phyloP scores from a whole-genome alignment of 2,797 vertebrate genomes.

The Falco novaeseelandiae region DNA sequence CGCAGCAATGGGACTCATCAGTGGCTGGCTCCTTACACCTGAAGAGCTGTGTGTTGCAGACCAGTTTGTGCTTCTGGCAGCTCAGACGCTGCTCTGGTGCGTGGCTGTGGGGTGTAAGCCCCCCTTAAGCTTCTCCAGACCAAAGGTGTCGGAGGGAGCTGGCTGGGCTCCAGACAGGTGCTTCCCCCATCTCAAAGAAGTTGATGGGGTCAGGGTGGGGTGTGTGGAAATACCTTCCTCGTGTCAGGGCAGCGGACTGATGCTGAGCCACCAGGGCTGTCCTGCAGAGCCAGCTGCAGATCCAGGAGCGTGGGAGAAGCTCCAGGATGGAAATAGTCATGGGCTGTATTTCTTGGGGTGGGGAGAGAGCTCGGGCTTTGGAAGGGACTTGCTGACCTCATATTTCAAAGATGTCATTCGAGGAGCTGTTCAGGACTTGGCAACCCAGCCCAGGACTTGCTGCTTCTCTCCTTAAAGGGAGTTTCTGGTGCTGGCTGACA shows the following conservation, averaged over 20 bases:
- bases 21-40: not conserved
- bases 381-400: not conserved
- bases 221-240: not conserved
- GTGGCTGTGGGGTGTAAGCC: not conserved
- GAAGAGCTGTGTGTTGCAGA: not conserved
- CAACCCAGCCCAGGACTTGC: not conserved
- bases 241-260: not conserved
- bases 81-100: not conserved
- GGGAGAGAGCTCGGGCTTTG: not conserved
- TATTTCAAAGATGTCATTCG: not conserved
- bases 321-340: not conserved
- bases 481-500: not conserved
- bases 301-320: not conserved
- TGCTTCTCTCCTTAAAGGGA: conserved; percentile 28
- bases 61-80: not conserved
- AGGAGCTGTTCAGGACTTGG: conserved; percentile 16
- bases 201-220: not conserved
- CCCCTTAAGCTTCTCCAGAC: not conserved
- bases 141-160: not conserved
- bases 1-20: not conserved
- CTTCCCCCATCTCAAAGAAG: accelerated
- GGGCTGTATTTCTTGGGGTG: not conserved
- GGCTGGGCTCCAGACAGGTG: not conserved
- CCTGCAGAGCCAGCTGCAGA: not conserved
- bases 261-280: not conserved